Conservation (phyloP, 2,797 vertebrate genomes). For the Enteromius afrohamiltoni region DNA sequence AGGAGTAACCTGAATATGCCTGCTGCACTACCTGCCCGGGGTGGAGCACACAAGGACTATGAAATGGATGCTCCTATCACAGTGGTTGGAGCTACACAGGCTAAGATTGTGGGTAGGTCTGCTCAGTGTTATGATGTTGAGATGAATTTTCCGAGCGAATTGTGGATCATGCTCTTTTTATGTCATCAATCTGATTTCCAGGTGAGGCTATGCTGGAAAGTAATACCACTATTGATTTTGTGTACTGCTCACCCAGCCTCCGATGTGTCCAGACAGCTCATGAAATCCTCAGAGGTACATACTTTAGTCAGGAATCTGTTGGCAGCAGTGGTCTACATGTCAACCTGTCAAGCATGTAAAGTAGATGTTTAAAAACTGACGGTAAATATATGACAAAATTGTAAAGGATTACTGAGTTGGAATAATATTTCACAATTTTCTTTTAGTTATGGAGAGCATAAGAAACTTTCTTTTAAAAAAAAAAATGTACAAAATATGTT, state of each 20-base stretch:
- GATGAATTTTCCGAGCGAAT: background rate
- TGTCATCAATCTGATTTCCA: constrained; percentile 63
- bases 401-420: background rate
- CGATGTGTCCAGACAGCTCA: constrained; percentile 97
- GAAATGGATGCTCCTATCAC: constrained; percentile 97
- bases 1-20: constrained; percentile 98
- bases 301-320: background rate
- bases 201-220: constrained; percentile 94
- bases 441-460: background rate
- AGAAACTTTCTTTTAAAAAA: background rate
- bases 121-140: background rate
- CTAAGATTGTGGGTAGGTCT: constrained; percentile 88
- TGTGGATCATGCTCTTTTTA: background rate
- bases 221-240: constrained; percentile 85
- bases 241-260: constrained; percentile 97
- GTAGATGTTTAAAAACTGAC: background rate
- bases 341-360: background rate
- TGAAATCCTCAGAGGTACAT: constrained; percentile 90
- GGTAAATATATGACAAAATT: background rate
- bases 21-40: constrained; percentile 85
- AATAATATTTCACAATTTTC: too few species aligned
- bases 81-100: constrained; percentile 94
- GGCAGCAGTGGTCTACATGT: background rate
- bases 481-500: background rate
- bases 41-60: constrained; percentile 88